phyloP scores from a whole-genome alignment of 2,797 vertebrate species.

The Oreochromis grahami region DNA sequence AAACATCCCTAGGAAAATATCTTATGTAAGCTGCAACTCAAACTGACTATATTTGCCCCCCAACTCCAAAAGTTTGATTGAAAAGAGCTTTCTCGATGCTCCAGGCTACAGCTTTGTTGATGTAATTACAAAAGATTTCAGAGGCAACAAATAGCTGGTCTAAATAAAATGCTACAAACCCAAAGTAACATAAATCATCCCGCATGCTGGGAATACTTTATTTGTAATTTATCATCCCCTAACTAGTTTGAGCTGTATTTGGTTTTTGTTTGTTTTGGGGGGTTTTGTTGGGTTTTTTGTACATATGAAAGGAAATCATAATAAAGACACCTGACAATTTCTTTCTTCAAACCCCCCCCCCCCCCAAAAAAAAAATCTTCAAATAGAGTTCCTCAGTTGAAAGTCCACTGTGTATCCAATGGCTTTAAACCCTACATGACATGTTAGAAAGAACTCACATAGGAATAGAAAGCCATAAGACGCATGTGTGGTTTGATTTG shows the following conservation, averaged over 20 bases:
- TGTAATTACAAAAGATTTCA: not conserved
- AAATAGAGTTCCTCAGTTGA: conserved; percentile 47
- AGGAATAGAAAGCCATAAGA: conserved; percentile 99
- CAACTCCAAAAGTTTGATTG: not conserved
- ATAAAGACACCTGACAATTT: not conserved
- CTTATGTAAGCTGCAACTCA: not conserved
- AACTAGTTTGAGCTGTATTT: not conserved
- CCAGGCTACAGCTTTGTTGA: not conserved
- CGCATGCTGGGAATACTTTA: not conserved
- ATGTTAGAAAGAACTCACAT: conserved; percentile 91
- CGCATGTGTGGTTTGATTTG: conserved; percentile 78
- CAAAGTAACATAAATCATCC: not conserved
- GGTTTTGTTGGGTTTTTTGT: accelerated
- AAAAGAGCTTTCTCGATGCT: not conserved
- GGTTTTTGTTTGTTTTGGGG: not conserved
- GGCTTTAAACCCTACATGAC: conserved; percentile 99
- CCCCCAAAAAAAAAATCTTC: not conserved
- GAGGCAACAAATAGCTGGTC: not conserved
- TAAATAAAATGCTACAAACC: not conserved
- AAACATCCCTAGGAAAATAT: not conserved
- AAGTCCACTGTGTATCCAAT: conserved; percentile 89
- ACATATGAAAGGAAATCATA: not conserved
- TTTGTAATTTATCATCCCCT: not conserved
- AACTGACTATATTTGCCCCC: not conserved
- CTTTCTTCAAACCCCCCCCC: not conserved